Base-by-base conservation (phyloP, 2,888 invertebrate species). In the Epistrophella euchroma region DNA sequence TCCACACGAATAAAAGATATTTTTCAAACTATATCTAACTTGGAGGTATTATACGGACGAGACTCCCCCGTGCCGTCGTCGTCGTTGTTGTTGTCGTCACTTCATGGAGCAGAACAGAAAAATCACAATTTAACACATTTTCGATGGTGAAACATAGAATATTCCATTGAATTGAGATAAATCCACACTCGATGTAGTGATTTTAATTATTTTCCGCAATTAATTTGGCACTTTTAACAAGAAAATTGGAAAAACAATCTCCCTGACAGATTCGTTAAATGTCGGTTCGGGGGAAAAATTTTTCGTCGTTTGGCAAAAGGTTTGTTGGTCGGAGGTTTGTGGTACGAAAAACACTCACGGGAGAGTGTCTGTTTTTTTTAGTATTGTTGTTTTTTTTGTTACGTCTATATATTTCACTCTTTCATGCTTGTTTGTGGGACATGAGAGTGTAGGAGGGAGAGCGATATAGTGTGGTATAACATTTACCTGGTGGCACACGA, bases 271-370 rank as follows among this genome's bases (percentile, higher is more conserved):
- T 85, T 85, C 80, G 80, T 85, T 85, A 80, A 85, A 85, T 85
- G 75, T 80, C 80, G 85, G 76, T 85, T 80, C 85, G 85, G 80
- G 85, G 85, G 85, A 85, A 85, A 84, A 85, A 80, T 80, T 85
- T 75, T 85, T 85, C 80, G 85, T 85, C 85, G 85, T 85, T 85
- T 85, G 85, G 85, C 85, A 85, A 85, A 85, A 85, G 85, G 85
- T 80, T 80, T 80, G 75, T 85, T 75, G 64, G 84, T 74, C 75
- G 72, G 70, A 35, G 77, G 71, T 58, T 77, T 71, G 68, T 68
- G 84, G 85, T 85, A 85, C 85, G 85, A 80, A 80, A 85, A 80
- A 85, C 32, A 35, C 85, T 76, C 85, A 22, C 60, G 6, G 66
- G 76, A 85, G 80, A 85, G 78, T 73, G 32, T 47, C 47, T 43